phyloP scores from a whole-genome alignment of 1,140 invertebrate species.

The Apis laboriosa region DNA sequence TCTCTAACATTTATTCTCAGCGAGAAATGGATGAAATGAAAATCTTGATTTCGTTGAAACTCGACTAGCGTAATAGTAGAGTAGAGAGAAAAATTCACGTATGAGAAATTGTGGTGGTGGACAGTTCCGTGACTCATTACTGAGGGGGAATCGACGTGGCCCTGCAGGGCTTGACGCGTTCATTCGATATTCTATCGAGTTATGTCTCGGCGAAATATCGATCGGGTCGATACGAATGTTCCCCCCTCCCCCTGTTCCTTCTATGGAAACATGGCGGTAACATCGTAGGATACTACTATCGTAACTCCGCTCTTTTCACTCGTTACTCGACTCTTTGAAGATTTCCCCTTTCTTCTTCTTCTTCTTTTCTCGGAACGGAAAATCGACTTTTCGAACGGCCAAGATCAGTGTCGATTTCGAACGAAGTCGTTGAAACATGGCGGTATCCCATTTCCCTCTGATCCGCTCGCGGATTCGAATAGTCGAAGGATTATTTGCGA shows the following conservation, averaged over 20 bases:
- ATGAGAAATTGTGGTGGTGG: conserved; percentile 12
- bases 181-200: conserved; percentile 68
- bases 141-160: conserved; percentile 25
- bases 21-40: too few relatives aligned
- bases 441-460: too few relatives aligned
- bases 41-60: too few relatives aligned
- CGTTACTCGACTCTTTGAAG: conserved; percentile 30
- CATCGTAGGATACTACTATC: conserved; percentile 44
- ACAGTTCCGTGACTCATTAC: conserved; percentile 47
- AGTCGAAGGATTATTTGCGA: too few relatives aligned
- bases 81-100: background rate
- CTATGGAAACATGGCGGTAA: conserved; percentile 48
- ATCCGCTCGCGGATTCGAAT: too few relatives aligned
- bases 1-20: too few relatives aligned
- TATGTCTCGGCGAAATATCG: conserved; percentile 69
- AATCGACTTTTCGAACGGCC: too few relatives aligned
- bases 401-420: too few relatives aligned
- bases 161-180: conserved; percentile 45
- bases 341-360: conserved; percentile 26
- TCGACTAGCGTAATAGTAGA: too few relatives aligned
- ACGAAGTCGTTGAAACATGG: too few relatives aligned
- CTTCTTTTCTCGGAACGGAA: too few relatives aligned
- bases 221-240: conserved; percentile 54
- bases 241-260: background rate
- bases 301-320: background rate